phyloP scores from a whole-genome alignment of 2,113 vertebrate genomes.

The Pluvialis apricaria region DNA sequence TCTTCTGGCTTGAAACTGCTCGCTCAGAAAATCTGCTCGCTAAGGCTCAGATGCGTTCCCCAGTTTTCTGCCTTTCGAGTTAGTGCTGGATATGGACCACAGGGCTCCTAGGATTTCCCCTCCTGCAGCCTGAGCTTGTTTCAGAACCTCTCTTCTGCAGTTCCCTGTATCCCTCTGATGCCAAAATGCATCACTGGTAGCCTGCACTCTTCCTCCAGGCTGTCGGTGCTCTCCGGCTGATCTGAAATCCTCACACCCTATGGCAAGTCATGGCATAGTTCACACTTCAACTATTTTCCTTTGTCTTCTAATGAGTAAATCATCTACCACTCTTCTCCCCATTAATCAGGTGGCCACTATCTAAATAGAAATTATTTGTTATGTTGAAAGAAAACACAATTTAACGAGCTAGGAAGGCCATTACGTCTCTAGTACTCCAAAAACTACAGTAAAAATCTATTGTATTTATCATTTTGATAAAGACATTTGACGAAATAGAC shows the following conservation, averaged over 20 bases:
- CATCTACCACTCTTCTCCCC: not conserved
- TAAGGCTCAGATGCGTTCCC: not conserved
- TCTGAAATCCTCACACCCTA: not conserved
- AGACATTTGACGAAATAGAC: too few relatives aligned
- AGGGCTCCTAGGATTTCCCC: not conserved
- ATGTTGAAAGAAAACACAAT: not conserved
- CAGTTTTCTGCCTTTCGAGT: not conserved
- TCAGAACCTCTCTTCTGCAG: not conserved
- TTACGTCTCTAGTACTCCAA: not conserved
- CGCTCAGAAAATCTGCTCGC: rapidly evolving
- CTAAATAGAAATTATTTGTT: not conserved
- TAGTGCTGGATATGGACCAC: not conserved
- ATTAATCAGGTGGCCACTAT: not conserved
- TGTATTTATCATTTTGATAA: too few relatives aligned
- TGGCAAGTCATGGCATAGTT: not conserved
- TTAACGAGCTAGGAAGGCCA: not conserved
- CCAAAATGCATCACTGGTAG: not conserved
- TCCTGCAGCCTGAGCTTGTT: not conserved
- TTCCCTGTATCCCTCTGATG: not conserved
- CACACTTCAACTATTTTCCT: not conserved
- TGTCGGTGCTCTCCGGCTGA: not conserved
- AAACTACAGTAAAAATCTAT: too few relatives aligned
- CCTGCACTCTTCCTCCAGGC: not conserved
- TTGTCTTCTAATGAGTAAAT: not conserved
- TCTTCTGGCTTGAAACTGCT: not conserved